Base-by-base conservation (phyloP, 53 echinoderm and acorn worm genomes). In the Zoroaster sp. region DNA sequence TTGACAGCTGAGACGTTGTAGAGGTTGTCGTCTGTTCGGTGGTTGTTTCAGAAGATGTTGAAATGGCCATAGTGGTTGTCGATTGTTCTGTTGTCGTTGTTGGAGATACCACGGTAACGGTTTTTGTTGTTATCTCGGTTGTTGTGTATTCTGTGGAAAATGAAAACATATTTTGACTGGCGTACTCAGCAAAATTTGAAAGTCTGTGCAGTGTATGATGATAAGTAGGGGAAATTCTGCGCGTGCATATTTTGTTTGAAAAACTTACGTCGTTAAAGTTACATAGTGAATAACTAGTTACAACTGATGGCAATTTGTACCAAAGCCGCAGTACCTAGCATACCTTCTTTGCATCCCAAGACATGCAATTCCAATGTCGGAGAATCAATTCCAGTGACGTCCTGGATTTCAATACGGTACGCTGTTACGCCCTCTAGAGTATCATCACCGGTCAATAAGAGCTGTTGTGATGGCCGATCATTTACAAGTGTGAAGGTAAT, bases 311-410 rank as follows among this genome's bases (percentile, higher is more conserved):
- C n/a, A n/a, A n/a, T n/a, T n/a, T n/a, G n/a, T n/a, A n/a, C n/a
- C n/a, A n/a, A n/a, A n/a, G n/a, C n/a, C n/a, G n/a, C n/a, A n/a
- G n/a, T n/a, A n/a, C n/a, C 18, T 1, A 14, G 28, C 35, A 14
- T 44, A 82, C 82, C 82, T 82, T 82, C 55, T 40, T 15, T 17
- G 33, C 83, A 83, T 4, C 83, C 83, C 30, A 65, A 31, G 15
- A 67, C 41, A 43, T 81, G 81, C 33, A 81, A 30, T 34, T 81
- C 81, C 25, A 81, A 40, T 0, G 43, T 66, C 10, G 38, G 23
- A 31, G 66, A 39, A 8, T 42, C 44, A 67, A 40, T 41, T 39
- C 21, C 44, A 4, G 65, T 81, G 66, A 66, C 81, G 9, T 66
- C 14, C 21, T 21, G 34, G 66, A 81, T 21, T 18, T 40, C 30